These are phyloP conservation scores for Crocodylus rhombifer DNA, from an alignment of 2,797 vertebrate species.

Conservation along the genomic window DNA sequence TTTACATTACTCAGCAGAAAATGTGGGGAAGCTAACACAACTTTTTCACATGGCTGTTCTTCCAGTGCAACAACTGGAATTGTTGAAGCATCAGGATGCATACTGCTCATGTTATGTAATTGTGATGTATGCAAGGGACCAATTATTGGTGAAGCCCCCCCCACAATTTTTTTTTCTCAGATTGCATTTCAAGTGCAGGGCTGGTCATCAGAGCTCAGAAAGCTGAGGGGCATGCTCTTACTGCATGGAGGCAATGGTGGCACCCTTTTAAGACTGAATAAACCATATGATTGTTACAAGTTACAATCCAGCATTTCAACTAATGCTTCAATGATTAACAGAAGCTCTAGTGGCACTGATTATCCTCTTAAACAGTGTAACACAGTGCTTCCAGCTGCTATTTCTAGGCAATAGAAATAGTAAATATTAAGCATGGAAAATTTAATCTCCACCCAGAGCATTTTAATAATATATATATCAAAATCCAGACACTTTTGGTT, in stretches of 20 bases:
- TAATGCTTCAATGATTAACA: constrained; percentile 1
- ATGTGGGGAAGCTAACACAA: neutral
- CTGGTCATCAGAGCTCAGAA: neutral
- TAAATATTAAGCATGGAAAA: neutral
- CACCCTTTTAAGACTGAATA: neutral
- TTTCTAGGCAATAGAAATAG: neutral
- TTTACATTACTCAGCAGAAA: constrained; percentile 38
- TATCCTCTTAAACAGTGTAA: neutral
- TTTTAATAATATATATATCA: constrained; percentile 24
- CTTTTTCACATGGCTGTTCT: neutral
- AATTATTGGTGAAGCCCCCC: neutral
- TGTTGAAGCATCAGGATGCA: constrained; percentile 21
- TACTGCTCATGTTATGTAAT: neutral
- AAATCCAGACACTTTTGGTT: neutral
- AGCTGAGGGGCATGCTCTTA: neutral
- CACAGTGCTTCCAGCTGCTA: neutral
- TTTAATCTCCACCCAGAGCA: neutral
- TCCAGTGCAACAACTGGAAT: neutral
- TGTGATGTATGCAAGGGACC: neutral
- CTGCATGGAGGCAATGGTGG: neutral
- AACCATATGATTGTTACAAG: neutral
- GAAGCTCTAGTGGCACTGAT: neutral
- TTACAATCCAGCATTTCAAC: neutral
- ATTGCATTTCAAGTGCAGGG: neutral
- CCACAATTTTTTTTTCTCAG: neutral